Base-by-base conservation (phyloP, 2,113 vertebrate species). In the Nesogale talazaci region DNA sequence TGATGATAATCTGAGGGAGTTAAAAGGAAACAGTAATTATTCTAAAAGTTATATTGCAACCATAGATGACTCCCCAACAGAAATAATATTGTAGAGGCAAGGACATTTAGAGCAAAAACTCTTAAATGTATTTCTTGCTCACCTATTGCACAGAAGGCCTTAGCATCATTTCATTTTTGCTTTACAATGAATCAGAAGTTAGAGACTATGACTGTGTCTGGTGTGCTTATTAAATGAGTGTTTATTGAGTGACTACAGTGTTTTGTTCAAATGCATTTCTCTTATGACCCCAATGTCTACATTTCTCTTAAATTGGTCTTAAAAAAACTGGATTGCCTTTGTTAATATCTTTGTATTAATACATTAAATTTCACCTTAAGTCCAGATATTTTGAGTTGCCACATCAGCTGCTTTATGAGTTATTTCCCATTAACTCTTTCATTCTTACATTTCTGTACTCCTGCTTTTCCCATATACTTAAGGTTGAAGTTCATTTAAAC, bases 401-500 rank as follows among this genome's bases (percentile, higher is more conserved):
- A 36, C 65, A 25, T 1, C n/a, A 85, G 65, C 2, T 65, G 15
- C 1, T 29, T 42, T 63, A 25, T 1, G 27, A 85, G 8, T 4
- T 74, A 9, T 56, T 34, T 17, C 22, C 56, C 63, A 23, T 5
- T 52, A 89, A 65, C 0, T 0, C 27, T 72, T 65, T 77, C 3
- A 22, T 77, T 11, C 10, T 67, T 2, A 22, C 14, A 6, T 31
- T 5, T 61, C 10, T 10, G 56, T 8, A 69, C 3, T 72, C 14
- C 34, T 69, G 12, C 0, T 34, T 72, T 76, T 56, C 23, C 29
- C 23, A 38, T 3, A 7, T 23, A 42, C 0, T 15, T 85, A 16
- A 52, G 19, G 3, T 16, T 17, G 67, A 22, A n/a, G 6, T 0
- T 17, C 19, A 6, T 61, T 81, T 27, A 52, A 0, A 16, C 11